A percentile compares a stretch with the other conserved stretches of the same genome.
These are phyloP conservation scores for Lithophane semibrunnea DNA, from an alignment of 2,888 invertebrate genomes.

Conservation along the genomic window DNA sequence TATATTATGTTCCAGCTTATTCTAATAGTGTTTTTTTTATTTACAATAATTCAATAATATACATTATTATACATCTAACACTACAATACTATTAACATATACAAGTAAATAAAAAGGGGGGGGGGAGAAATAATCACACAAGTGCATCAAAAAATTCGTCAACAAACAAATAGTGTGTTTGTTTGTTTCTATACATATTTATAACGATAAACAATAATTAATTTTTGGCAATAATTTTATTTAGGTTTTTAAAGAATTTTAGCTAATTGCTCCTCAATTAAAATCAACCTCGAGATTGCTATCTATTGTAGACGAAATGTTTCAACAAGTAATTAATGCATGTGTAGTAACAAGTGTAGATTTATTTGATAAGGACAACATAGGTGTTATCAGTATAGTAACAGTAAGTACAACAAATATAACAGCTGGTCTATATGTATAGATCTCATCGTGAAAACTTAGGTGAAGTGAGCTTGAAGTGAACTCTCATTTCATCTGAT, in stretches of 20 bases:
- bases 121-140: too few relatives aligned
- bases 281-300: conserved; percentile 56
- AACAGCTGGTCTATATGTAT: too few relatives aligned
- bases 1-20: neutral
- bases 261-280: conserved; percentile 28
- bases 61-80: too few relatives aligned
- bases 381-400: neutral
- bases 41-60: too few relatives aligned
- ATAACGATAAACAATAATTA: too few relatives aligned
- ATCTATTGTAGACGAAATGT: conserved; percentile 56
- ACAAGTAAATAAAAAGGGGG: too few relatives aligned
- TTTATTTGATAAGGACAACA: conserved; percentile 43
- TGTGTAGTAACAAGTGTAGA: conserved; percentile 49
- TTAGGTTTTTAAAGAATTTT: neutral
- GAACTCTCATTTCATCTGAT: too few relatives aligned
- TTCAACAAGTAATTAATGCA: conserved; percentile 57
- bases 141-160: too few relatives aligned
- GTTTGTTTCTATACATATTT: neutral
- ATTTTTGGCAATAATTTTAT: neutral
- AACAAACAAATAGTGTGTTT: neutral
- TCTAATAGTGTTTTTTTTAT: neutral
- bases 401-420: neutral
- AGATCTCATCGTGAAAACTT: too few relatives aligned
- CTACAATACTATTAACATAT: too few relatives aligned
- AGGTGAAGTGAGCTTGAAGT: too few relatives aligned